phyloP scores from a whole-genome alignment of 2,113 vertebrate species.

The Paralichthys olivaceus region DNA sequence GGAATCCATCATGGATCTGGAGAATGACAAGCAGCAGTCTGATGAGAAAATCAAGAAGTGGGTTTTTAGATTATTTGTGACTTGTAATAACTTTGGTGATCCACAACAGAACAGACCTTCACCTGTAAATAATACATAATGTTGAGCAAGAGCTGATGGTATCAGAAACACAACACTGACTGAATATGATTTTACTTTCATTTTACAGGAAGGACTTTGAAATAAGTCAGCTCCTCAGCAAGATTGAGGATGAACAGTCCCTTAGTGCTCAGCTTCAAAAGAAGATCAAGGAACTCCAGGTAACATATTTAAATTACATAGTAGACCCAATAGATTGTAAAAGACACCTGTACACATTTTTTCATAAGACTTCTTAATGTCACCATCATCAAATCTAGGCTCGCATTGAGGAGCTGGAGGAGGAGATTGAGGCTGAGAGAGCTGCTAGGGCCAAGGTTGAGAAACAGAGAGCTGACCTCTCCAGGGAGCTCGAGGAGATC shows the following conservation, averaged over 20 bases:
- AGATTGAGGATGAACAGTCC: slow-evolving; percentile 13
- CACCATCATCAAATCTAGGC: slow-evolving; percentile 23
- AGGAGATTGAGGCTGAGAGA: slow-evolving; percentile 88
- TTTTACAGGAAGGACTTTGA: slow-evolving; percentile 24
- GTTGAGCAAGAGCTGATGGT: too few relatives aligned
- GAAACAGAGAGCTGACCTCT: slow-evolving; percentile 83
- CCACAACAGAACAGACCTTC: too few relatives aligned
- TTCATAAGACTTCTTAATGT: too few relatives aligned
- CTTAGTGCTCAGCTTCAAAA: slow-evolving; percentile 9
- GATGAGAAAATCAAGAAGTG: slow-evolving; percentile 16
- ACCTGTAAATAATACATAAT: too few relatives aligned
- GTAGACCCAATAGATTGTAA: too few relatives aligned
- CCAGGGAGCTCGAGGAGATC: slow-evolving; percentile 84
- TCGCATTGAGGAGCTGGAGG: slow-evolving; percentile 60
- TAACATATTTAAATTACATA: too few relatives aligned
- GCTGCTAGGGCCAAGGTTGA: slow-evolving; percentile 84
- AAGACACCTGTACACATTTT: too few relatives aligned
- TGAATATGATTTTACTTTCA: neutral
- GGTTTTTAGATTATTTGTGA: too few relatives aligned
- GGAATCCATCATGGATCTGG: slow-evolving; percentile 10
- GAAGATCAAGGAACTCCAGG: slow-evolving; percentile 19
- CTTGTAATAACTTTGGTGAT: too few relatives aligned
- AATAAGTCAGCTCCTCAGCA: slow-evolving; percentile 1
- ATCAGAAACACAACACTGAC: too few relatives aligned
- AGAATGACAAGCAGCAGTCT: slow-evolving; percentile 44